Evolutionary conservation across 2,797 vertebrate species (phyloP).

Genomic region (Graptemys geographica): DNA sequence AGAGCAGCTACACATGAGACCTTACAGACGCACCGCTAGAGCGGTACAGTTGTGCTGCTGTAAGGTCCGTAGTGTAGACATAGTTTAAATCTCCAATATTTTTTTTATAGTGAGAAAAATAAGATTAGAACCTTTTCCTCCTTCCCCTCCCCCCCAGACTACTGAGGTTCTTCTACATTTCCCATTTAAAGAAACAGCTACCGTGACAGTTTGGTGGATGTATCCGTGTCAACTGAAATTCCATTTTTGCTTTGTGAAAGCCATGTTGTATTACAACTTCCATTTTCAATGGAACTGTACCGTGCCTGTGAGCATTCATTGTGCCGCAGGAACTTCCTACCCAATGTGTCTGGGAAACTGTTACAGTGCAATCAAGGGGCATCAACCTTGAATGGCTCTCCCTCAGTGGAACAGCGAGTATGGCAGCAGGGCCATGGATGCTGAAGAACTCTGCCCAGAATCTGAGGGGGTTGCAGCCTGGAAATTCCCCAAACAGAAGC

Average conservation of each 20-base stretch:
- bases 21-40: too few relatives aligned
- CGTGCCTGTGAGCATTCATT: not conserved
- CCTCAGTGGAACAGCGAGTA: not conserved
- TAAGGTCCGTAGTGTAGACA: too few relatives aligned
- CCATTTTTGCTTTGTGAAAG: not conserved
- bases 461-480: not conserved
- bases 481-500: not conserved
- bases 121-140: too few relatives aligned
- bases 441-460: not conserved
- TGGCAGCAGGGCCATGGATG: not conserved
- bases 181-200: not conserved
- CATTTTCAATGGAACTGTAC: rapidly evolving
- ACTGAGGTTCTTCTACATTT: not conserved
- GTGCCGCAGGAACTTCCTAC: not conserved
- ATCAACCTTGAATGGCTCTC: not conserved
- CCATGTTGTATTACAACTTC: not conserved
- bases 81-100: not conserved
- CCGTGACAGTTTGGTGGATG: not conserved
- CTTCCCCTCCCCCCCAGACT: not conserved
- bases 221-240: not conserved
- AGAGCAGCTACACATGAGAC: too few relatives aligned
- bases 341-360: not conserved
- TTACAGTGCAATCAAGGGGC: not conserved
- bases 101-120: too few relatives aligned
- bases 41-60: too few relatives aligned